Conservation (phyloP, 2,888 invertebrate species). For the Camponotus fellah region DNA sequence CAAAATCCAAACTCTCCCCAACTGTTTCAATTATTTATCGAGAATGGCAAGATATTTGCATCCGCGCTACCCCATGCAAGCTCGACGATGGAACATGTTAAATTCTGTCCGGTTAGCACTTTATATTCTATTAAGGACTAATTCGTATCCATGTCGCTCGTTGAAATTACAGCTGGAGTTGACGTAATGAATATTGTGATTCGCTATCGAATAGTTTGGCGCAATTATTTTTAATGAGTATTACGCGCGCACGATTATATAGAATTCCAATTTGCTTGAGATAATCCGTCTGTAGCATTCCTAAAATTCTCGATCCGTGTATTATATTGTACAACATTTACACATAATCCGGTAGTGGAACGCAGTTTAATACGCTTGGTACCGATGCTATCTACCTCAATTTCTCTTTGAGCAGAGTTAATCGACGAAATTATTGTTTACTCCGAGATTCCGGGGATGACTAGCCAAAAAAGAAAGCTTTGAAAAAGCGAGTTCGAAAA, state of each 20-base stretch:
- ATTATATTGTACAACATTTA: background rate
- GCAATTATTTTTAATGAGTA: background rate
- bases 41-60: background rate
- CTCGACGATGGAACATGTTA: background rate
- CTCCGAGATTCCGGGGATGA: background rate
- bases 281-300: background rate
- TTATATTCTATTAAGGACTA: background rate
- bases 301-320: conserved; percentile 5
- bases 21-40: background rate
- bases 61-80: background rate
- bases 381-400: background rate
- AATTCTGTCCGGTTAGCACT: background rate
- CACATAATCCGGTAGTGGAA: background rate
- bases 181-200: background rate
- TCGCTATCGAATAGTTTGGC: background rate
- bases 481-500: background rate
- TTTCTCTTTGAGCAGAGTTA: background rate
- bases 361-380: background rate
- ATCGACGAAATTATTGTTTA: conserved; percentile 9
- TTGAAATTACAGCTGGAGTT: background rate
- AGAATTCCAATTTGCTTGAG: background rate
- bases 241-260: background rate
- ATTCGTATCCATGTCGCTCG: background rate
- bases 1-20: background rate
- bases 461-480: background rate